Evolutionary conservation across 1,140 invertebrate species (phyloP), one percentile per base, ranked within the genome.

Genomic region (Cydia amplana): DNA sequence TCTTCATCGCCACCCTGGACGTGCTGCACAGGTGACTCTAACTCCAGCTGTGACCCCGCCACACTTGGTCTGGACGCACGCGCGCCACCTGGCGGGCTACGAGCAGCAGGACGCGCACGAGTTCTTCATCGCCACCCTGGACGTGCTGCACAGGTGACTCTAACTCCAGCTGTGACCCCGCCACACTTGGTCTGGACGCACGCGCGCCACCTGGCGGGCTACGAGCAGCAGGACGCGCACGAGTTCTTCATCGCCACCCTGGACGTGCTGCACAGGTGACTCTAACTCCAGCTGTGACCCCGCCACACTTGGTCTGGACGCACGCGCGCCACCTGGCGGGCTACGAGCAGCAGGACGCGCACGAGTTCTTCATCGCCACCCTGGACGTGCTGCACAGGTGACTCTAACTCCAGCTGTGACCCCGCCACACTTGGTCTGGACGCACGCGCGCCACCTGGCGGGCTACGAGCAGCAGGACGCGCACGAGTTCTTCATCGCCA

Each of bases 31-130:
- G 96, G 88, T 97, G 97, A 49, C 16, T 55, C 2, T 2, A 4
- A 6, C 36, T 0, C 36, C 36, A 10, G 36, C 36, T 40, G n/a
- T n/a, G n/a, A n/a, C n/a, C n/a, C n/a, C n/a, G 36, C 36, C 4
- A 5, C 97, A 99, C 93, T 94, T 99, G 82, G 98, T 99, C 80
- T 99, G 99, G 98, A 99, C 97, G 4, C 98, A 99, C 91, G 98
- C 98, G 36, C 95, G 96, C 75, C 98, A 99, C 91, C 94, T 99
- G 78, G 98, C 98, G 40, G 98, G 98, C 49, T 98, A 99, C 90
- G 97, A 99, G 87, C 98, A 99, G 88, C 98, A 99, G 91, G 99
- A 99, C 93, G 98, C 99, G 74, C 99, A 99, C 87, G 99, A 99
- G 94, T 99, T 99, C 93, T 99, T 99, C 83, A 99, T 99, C 72